These are phyloP conservation scores for Poicephalus meyeri DNA, from an alignment of 2,113 vertebrate genomes.

Conservation along the genomic window DNA sequence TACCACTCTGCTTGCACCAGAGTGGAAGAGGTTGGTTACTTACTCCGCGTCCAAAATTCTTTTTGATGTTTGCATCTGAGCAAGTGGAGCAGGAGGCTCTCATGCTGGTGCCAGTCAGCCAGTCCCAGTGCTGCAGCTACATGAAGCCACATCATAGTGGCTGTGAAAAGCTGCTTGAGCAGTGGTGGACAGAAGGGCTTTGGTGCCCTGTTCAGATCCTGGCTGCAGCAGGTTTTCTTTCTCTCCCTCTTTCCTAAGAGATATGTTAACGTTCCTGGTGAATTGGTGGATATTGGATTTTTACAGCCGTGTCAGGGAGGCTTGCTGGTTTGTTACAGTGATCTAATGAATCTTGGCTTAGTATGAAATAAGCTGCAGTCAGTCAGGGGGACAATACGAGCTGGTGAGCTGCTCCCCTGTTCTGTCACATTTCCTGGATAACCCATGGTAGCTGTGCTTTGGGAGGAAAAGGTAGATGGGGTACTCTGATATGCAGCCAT, in stretches of 20 bases:
- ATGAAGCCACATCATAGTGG: fast-evolving
- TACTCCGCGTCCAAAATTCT: background rate
- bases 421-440: background rate
- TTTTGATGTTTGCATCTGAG: fast-evolving
- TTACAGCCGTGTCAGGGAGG: background rate
- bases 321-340: fast-evolving
- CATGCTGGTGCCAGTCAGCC: fast-evolving
- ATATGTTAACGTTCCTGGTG: fast-evolving
- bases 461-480: background rate
- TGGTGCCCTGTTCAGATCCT: background rate
- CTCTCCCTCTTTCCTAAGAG: background rate
- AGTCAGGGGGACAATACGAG: fast-evolving
- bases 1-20: background rate
- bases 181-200: fast-evolving
- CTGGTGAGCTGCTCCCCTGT: fast-evolving
- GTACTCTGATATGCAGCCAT: background rate
- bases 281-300: background rate
- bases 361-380: background rate
- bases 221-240: background rate
- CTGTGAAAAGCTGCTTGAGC: background rate
- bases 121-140: fast-evolving
- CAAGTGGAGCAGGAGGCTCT: background rate
- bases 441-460: fast-evolving
- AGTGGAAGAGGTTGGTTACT: background rate
- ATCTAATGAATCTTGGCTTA: no score